Base-by-base conservation (phyloP, 2,113 vertebrate genomes). In the Pogonocichla stellata region DNA sequence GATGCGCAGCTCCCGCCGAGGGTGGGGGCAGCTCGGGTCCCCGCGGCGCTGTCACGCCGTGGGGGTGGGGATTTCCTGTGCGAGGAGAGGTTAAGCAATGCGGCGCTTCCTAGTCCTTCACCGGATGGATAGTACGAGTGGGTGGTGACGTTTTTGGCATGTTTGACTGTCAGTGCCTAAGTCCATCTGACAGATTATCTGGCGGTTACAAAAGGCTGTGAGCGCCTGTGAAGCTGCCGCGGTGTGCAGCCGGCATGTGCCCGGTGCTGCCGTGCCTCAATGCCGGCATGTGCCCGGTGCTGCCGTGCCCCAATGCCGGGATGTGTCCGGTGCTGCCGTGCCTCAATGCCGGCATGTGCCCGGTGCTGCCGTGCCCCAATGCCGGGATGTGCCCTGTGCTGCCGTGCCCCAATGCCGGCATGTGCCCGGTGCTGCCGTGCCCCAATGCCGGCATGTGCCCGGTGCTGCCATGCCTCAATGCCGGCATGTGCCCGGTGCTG, bases 121-220 rank as follows among this genome's bases (percentile, higher is more conserved):
- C 77, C 80, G 89, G 81, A 80, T 92, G 88, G 88, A 42, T 75
- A 81, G 67, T 36, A 9, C 70, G 89, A 82, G 90, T 92, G 83
- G 95, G 90, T 79, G 90, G 88, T 78, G 93, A 88, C 94, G 65
- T 62, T 79, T 88, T 66, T 67, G 92, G 92, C 86, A 9, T 58
- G 90, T 90, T 92, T 65, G 86, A 19, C 83, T 80, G 92, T 75
- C 88, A 36, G 91, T 45, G 95, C 70, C 65, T 67, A 69, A 88
- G 64, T 78, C 88, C 85, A 2, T 56, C 7, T 73, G 90, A 73
- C 73, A 43, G 92, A 89, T 94, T 56, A 82, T 47, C 78, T 23
- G 67, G 74, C 42, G 84, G 36, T 64, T 92, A 82, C 92, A 91
- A 61, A 88, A 80, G 66, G 84, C 83, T 85, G 86, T 8, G 31